phyloP scores from a whole-genome alignment of 2,113 vertebrate genomes.

The Sakesphorus luctuosus region DNA sequence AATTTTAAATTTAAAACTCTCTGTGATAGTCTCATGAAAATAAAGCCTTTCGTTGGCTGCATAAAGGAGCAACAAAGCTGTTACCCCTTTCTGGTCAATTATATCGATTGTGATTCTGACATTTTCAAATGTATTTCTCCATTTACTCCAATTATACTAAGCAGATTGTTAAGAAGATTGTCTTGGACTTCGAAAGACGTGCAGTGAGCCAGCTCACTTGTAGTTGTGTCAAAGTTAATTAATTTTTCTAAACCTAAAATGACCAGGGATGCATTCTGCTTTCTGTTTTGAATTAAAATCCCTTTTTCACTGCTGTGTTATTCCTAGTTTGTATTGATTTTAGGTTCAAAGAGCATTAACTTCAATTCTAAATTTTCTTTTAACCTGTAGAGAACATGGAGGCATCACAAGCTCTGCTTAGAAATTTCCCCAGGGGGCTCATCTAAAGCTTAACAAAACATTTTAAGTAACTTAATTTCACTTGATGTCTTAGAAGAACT shows the following conservation, averaged over 20 bases:
- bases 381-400: conserved; percentile 12
- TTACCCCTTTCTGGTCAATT: conserved; percentile 39
- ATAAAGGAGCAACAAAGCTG: neutral
- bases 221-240: conserved; percentile 57
- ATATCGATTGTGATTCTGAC: conserved; percentile 22
- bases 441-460: conserved; percentile 6
- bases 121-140: conserved; percentile 51
- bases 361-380: conserved; percentile 54
- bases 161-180: conserved; percentile 45
- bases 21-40: neutral
- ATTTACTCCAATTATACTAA: conserved; percentile 53
- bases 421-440: conserved; percentile 7
- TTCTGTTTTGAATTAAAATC: conserved; percentile 62
- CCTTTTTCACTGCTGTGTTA: conserved; percentile 24
- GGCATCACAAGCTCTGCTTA: neutral
- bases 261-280: conserved; percentile 19
- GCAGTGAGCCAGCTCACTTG: conserved; percentile 22
- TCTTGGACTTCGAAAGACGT: conserved; percentile 5
- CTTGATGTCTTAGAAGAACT: neutral
- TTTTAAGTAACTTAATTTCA: conserved; percentile 22
- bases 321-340: conserved; percentile 48
- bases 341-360: conserved; percentile 51
- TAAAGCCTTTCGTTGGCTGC: neutral
- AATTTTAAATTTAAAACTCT: conserved; percentile 22
- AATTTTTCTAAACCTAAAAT: conserved; percentile 55